Evolutionary conservation across 2,113 vertebrate genomes (phyloP).

Genomic region (Charadrius vociferus): DNA sequence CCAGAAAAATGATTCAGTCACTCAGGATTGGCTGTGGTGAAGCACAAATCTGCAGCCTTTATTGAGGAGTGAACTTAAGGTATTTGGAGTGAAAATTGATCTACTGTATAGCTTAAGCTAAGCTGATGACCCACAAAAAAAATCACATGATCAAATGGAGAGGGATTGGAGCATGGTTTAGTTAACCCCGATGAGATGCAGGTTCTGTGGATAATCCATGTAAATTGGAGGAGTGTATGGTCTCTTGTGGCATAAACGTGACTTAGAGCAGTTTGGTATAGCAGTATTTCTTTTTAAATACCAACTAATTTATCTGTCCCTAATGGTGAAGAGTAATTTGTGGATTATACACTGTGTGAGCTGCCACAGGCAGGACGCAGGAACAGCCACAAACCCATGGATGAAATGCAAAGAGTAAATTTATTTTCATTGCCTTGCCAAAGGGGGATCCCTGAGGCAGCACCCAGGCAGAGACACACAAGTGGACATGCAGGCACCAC

Average conservation of each 20-base stretch:
- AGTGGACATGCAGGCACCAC: background rate
- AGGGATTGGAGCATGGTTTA: background rate
- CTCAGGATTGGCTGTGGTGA: background rate
- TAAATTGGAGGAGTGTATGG: background rate
- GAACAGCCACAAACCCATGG: background rate
- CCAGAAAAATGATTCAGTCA: background rate
- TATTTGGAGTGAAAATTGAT: constrained; percentile 32
- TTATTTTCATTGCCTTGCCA: background rate
- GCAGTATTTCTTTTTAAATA: background rate
- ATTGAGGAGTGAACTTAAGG: background rate
- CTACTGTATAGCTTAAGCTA: background rate
- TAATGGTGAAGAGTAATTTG: background rate
- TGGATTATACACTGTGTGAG: background rate
- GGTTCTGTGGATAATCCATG: background rate
- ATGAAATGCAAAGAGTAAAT: background rate
- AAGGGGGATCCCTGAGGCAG: background rate
- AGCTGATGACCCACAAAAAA: background rate
- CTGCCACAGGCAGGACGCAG: background rate
- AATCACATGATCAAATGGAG: background rate
- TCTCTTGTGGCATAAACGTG: background rate
- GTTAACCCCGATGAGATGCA: background rate
- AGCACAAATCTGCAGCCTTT: background rate
- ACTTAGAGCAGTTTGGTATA: background rate
- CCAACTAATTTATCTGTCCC: background rate
- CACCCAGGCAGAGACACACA: background rate